These are phyloP conservation scores for Himalopsyche phryganea DNA, from an alignment of 1,140 invertebrate genomes.

Conservation along the genomic window DNA sequence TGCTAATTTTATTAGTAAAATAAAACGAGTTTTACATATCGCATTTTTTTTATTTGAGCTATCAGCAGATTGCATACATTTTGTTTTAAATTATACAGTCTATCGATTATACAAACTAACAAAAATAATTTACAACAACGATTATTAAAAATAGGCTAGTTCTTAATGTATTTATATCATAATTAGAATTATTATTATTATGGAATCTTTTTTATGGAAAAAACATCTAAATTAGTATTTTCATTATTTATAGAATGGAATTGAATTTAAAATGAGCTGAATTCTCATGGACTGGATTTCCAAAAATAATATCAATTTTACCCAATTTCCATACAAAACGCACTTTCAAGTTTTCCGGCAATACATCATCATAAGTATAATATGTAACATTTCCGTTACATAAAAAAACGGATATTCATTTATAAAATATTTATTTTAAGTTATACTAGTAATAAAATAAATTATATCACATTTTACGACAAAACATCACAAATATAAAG, in stretches of 20 bases:
- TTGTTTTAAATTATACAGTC: constrained; percentile 31
- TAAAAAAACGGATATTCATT: no score
- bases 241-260: no score
- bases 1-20: no score
- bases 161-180: constrained; percentile 3
- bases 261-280: not conserved
- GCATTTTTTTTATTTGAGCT: constrained; percentile 17
- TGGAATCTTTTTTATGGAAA: not conserved
- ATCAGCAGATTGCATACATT: constrained; percentile 31
- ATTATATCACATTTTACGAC: constrained; percentile 17
- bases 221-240: not conserved
- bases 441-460: constrained; percentile 11
- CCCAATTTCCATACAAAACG: no score
- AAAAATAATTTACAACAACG: constrained; percentile 36
- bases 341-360: no score
- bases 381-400: no score
- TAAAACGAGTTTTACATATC: not conserved
- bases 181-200: not conserved
- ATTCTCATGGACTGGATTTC: not conserved
- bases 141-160: constrained; percentile 26
- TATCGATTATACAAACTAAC: constrained; percentile 35
- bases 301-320: no score
- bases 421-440: not conserved
- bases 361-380: no score
- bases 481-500: constrained; percentile 18